Percentiles rank a stretch among this genome's conserved stretches.
Evolutionary conservation across 1,140 invertebrate genomes (phyloP).

Genomic region (Magallana gigas): DNA sequence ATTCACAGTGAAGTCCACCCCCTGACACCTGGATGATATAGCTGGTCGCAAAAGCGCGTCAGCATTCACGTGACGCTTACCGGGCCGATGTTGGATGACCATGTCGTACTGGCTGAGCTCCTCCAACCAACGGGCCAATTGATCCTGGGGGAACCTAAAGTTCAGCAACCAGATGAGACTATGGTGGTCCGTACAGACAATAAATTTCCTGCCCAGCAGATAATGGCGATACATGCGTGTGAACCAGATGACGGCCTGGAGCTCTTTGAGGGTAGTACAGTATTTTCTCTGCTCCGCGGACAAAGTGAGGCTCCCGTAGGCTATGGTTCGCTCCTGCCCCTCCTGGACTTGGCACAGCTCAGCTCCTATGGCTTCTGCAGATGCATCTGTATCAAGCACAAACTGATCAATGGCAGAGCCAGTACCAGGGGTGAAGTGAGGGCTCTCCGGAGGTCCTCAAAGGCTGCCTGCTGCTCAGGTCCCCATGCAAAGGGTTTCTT

Average conservation of each 20-base stretch:
- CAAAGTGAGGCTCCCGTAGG: conserved; percentile 43
- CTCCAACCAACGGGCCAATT: conserved; percentile 65
- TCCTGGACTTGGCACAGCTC: conserved; percentile 76
- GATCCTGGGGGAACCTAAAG: conserved; percentile 54
- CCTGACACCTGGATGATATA: no score
- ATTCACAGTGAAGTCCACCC: no score
- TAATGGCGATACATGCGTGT: conserved; percentile 46
- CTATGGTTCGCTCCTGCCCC: conserved; percentile 54
- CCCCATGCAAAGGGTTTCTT: conserved; percentile 48
- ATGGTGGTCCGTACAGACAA: conserved; percentile 59
- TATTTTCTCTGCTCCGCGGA: conserved; percentile 50
- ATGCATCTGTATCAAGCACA: conserved; percentile 66
- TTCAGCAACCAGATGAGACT: no score
- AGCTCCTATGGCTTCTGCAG: conserved; percentile 67
- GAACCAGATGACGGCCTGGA: conserved; percentile 50
- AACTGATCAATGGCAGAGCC: conserved; percentile 45
- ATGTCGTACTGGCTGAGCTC: not conserved
- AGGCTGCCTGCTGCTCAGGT: conserved; percentile 49
- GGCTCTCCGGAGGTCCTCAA: conserved; percentile 54
- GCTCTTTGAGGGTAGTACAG: conserved; percentile 54
- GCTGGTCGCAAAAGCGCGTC: not conserved
- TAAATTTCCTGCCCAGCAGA: conserved; percentile 56
- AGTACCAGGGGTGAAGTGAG: no score
- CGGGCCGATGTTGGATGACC: not conserved
- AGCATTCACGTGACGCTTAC: not conserved